phyloP scores from a whole-genome alignment of 2,797 vertebrate species.

The Syndactyla subalaris region DNA sequence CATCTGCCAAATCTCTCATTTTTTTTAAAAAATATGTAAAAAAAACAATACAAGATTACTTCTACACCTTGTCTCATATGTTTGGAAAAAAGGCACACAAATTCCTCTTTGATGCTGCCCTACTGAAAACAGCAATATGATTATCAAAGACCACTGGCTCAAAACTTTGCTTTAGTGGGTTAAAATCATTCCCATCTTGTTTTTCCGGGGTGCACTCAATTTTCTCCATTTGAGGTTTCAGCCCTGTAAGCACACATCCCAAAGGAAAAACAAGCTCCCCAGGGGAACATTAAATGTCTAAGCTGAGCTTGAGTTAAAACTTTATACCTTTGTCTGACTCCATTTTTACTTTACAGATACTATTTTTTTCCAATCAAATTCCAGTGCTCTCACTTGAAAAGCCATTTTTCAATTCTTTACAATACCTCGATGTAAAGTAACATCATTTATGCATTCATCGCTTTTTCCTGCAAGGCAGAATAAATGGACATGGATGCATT shows the following conservation, averaged over 20 bases:
- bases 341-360: background rate
- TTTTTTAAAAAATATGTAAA: background rate
- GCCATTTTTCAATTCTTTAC: background rate
- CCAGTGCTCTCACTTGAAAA: background rate
- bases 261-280: background rate
- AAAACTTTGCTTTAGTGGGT: background rate
- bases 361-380: background rate
- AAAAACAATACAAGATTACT: background rate
- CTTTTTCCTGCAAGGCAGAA: constrained; percentile 32
- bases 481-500: background rate
- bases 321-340: background rate
- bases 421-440: background rate
- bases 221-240: background rate
- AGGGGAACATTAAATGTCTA: background rate
- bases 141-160: background rate
- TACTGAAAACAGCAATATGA: background rate
- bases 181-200: background rate
- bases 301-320: background rate
- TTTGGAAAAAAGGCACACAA: background rate
- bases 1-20: background rate
- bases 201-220: background rate
- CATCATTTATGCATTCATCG: constrained; percentile 21
- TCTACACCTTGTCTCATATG: background rate
- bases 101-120: background rate
- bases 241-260: background rate